Percentiles rank a stretch among this genome's conserved stretches.
phyloP scores from a whole-genome alignment of 2,888 invertebrate genomes.

The Drosophila cyrtoloma region DNA sequence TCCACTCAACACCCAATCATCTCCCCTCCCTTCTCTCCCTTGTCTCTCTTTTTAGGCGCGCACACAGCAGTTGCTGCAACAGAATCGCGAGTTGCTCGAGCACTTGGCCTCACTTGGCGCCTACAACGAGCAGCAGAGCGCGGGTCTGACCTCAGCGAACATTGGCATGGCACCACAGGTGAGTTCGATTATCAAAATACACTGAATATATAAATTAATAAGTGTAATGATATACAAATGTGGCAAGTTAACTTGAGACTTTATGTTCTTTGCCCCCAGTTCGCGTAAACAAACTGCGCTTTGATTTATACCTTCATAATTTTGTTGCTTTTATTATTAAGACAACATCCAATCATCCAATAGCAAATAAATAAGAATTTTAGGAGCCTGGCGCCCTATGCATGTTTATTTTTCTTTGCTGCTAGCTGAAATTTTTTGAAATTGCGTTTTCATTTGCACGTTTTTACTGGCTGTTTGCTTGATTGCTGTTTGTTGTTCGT shows the following conservation, averaged over 20 bases:
- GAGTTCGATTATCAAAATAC: conserved; percentile 54
- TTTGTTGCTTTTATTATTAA: conserved; percentile 45
- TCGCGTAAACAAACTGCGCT: conserved; percentile 52
- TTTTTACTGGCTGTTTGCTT: conserved; percentile 40
- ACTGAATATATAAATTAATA: conserved; percentile 5
- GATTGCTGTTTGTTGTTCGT: conserved; percentile 37
- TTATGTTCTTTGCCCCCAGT: conserved; percentile 52
- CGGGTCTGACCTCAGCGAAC: conserved; percentile 86
- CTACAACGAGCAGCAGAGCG: conserved; percentile 93
- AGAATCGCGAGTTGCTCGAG: conserved; percentile 97
- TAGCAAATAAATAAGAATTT: conserved; percentile 12
- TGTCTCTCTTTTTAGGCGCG: conserved; percentile 87
- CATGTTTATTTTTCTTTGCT: conserved; percentile 57
- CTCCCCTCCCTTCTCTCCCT: neutral
- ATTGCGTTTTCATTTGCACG: conserved; percentile 62
- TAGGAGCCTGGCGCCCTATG: conserved; percentile 26
- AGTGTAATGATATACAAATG: conserved; percentile 19
- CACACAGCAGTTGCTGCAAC: conserved; percentile 96
- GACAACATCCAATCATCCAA: conserved; percentile 3
- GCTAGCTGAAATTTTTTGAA: conserved; percentile 32
- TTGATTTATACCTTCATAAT: conserved; percentile 61
- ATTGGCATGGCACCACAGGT: conserved; percentile 90
- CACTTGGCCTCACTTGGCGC: conserved; percentile 96
- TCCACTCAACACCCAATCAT: neutral
- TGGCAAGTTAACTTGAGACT: conserved; percentile 42